Conservation (phyloP, 1,140 invertebrate genomes). For the Sitobion miscanthi region DNA sequence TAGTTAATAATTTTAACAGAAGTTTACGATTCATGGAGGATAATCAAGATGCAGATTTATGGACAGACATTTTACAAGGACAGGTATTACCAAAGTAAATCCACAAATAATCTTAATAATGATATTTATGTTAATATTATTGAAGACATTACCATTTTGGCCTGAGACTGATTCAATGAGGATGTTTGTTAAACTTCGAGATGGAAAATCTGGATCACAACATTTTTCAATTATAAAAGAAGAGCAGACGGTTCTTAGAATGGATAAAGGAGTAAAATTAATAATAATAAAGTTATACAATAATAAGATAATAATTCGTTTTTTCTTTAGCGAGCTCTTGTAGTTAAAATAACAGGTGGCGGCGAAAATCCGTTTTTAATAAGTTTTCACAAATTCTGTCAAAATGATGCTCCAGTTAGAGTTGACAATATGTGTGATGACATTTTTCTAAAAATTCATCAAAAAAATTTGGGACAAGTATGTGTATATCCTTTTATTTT, state of each 20-base stretch:
- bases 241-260: constrained; percentile 77
- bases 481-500: not conserved
- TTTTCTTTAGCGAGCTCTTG: constrained; percentile 71
- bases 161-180: constrained; percentile 80
- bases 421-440: constrained; percentile 84
- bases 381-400: constrained; percentile 72
- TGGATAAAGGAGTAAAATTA: constrained; percentile 79
- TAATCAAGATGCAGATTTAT: constrained; percentile 82
- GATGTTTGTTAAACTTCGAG: constrained; percentile 80
- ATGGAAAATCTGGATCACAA: constrained; percentile 78
- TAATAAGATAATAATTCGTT: not conserved
- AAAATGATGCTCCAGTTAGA: constrained; percentile 78
- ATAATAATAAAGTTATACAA: not conserved
- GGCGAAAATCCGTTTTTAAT: constrained; percentile 75
- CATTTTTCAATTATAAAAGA: constrained; percentile 75
- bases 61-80: constrained; percentile 76
- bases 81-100: constrained; percentile 64
- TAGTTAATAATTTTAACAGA: constrained; percentile 76
- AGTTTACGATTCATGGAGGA: constrained; percentile 83
- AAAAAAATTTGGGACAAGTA: constrained; percentile 72
- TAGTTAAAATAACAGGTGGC: constrained; percentile 76
- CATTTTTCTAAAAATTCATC: constrained; percentile 81
- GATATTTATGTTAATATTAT: constrained; percentile 52
- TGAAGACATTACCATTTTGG: constrained; percentile 76
- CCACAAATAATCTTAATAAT: not conserved